Evolutionary conservation across 1,140 invertebrate species (phyloP), one percentile per base, ranked within the genome.

Genomic region (Globodera rostochiensis): DNA sequence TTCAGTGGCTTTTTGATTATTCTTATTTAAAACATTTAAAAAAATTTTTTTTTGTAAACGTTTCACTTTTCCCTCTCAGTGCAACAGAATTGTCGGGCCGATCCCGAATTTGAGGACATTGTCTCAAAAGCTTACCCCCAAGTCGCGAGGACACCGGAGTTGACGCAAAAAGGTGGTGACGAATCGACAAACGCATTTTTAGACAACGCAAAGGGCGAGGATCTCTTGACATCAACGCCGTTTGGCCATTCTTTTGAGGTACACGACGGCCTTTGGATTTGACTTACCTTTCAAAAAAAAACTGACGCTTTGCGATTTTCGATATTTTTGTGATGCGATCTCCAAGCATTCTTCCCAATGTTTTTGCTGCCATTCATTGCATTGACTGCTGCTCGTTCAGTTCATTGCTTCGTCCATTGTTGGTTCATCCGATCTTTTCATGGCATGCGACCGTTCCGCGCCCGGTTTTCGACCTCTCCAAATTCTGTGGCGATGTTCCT

Each of bases 401-500:
- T 78, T 78, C 45, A 7, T 80, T 50, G 53, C 45, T 50, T 46
- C 64, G 53, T 76, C 64, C 6, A 6, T 13, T 19, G 53, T 66
- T 76, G 1, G n/a, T 8, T 46, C 25, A 11, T n/a, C 13, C 49
- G 6, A 79, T 47, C n/a, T 74, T 71, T 53, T 64, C 13, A 7
- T 47, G 36, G 21, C 71, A 21, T 80, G 13, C 60, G 15, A 79
- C 75, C 5, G 5, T 1, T 78, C 49, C 11, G 13, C 50, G 50
- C 9, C 19, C 25, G 73, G 66, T 1, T 66, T 50, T 19, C 49
- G 73, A 15, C 74, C 82, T 11, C n/a, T 82, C 11, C 45, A 71
- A 50, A 71, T 89, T 19, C 64, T 89, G 47, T 88, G 85, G 76
- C 64, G 88, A 6, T 73, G 82, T 69, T 83, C 86, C 9, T 74